Evolutionary conservation across 2,113 vertebrate genomes (phyloP).

Genomic region (Catharus minimus): DNA sequence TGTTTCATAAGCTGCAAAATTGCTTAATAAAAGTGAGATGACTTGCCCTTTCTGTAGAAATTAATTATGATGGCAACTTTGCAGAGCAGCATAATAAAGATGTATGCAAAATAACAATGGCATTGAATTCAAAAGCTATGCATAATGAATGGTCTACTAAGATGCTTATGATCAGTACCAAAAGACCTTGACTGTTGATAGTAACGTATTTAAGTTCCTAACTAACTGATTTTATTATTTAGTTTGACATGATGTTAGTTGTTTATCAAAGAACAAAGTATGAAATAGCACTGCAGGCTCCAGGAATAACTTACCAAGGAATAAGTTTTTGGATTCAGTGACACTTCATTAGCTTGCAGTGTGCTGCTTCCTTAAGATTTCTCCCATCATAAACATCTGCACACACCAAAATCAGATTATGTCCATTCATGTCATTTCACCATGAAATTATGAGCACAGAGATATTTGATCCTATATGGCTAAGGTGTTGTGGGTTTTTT

Average conservation of each 20-base stretch:
- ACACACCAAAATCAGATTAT: neutral
- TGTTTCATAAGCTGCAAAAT: slow-evolving; percentile 29
- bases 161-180: slow-evolving; percentile 19
- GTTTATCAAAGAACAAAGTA: neutral
- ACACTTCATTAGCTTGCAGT: neutral
- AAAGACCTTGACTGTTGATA: slow-evolving; percentile 50
- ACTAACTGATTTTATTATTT: slow-evolving; percentile 10
- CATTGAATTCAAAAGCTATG: slow-evolving; percentile 45
- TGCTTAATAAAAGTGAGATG: slow-evolving; percentile 28
- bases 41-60: slow-evolving; percentile 45
- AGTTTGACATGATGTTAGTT: neutral
- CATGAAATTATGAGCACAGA: neutral
- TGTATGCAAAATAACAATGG: slow-evolving; percentile 18
- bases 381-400: neutral
- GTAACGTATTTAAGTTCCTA: neutral
- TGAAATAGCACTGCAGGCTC: neutral
- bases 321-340: neutral
- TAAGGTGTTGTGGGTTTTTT: accelerated
- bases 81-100: neutral
- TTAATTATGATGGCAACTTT: slow-evolving; percentile 47
- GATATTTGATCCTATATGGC: neutral
- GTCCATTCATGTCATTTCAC: neutral
- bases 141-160: slow-evolving; percentile 31
- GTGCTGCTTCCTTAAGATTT: neutral
- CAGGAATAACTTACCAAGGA: neutral